Conservation (phyloP, 2,797 vertebrate species). For the Cirrhinus mrigala region DNA sequence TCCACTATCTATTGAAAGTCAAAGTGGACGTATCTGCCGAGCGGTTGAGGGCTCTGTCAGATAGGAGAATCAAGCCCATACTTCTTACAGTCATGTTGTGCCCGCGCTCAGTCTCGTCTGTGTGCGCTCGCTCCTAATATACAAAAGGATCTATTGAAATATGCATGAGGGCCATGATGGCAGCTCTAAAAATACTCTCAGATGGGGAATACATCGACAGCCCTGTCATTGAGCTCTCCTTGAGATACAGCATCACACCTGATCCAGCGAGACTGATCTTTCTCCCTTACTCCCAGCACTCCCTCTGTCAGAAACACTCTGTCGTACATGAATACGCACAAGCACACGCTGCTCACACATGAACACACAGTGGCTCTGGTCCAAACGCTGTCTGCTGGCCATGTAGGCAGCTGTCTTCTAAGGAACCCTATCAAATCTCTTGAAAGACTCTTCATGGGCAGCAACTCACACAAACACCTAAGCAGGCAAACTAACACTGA, state of each 20-base stretch:
- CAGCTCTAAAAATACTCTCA: constrained; percentile 87
- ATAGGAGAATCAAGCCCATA: constrained; percentile 83
- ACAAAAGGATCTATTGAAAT: constrained; percentile 87
- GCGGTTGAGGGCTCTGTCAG: constrained; percentile 82
- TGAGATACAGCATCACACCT: constrained; percentile 73
- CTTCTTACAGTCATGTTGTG: constrained; percentile 86
- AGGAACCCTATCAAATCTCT: background rate
- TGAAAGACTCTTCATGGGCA: background rate
- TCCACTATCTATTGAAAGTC: constrained; percentile 83
- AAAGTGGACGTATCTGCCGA: constrained; percentile 77
- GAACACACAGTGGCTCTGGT: constrained; percentile 16
- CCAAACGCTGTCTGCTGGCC: background rate
- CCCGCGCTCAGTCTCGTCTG: constrained; percentile 78
- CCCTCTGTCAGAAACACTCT: constrained; percentile 23
- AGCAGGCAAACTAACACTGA: background rate
- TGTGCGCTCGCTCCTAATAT: constrained; percentile 81
- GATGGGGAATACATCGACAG: constrained; percentile 88
- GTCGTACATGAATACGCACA: constrained; percentile 1
- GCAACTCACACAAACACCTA: background rate
- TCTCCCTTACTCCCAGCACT: constrained; percentile 21
- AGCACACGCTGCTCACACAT: constrained; percentile 1
- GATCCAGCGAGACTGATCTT: constrained; percentile 48
- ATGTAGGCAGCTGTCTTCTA: background rate
- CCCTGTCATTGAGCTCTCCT: constrained; percentile 88
- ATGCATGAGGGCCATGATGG: constrained; percentile 85